phyloP scores from a whole-genome alignment of 2,888 invertebrate genomes.

The Patella ulyssiponensis region DNA sequence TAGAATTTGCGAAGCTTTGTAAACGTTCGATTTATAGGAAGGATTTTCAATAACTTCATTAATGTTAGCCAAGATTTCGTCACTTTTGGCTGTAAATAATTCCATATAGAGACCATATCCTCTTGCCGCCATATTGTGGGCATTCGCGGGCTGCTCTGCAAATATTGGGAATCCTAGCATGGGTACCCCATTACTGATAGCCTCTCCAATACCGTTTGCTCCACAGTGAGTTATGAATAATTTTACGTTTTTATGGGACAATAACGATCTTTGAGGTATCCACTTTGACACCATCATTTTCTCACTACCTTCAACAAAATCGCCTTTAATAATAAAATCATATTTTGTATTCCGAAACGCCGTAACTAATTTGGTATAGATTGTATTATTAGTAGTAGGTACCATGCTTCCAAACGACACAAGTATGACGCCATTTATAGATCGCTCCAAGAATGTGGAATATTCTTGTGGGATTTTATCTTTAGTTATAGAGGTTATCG shows the following conservation, averaged over 20 bases:
- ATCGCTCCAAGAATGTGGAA: slow-evolving; percentile 35
- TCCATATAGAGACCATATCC: slow-evolving; percentile 46
- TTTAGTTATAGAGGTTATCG: slow-evolving; percentile 32
- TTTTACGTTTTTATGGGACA: slow-evolving; percentile 45
- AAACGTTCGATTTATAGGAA: slow-evolving; percentile 35
- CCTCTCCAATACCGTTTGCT: slow-evolving; percentile 50
- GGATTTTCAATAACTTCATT: slow-evolving; percentile 34
- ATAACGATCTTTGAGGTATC: slow-evolving; percentile 53
- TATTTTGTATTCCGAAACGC: neutral
- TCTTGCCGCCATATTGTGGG: slow-evolving; percentile 34
- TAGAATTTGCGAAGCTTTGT: slow-evolving; percentile 36
- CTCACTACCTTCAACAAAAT: neutral
- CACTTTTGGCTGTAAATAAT: slow-evolving; percentile 30
- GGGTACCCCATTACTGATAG: slow-evolving; percentile 54
- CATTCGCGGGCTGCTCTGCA: slow-evolving; percentile 48
- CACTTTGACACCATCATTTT: slow-evolving; percentile 36
- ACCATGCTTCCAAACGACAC: slow-evolving; percentile 49
- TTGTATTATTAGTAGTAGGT: neutral
- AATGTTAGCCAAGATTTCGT: slow-evolving; percentile 34
- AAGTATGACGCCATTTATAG: slow-evolving; percentile 45
- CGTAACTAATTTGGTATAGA: neutral
- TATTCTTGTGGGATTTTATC: slow-evolving; percentile 38
- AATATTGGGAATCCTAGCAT: slow-evolving; percentile 48
- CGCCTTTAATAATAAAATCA: neutral
- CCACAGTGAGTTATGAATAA: slow-evolving; percentile 57